Evolutionary conservation across 2,888 invertebrate species (phyloP).

Genomic region (Marasmarcha lunaedactyla): DNA sequence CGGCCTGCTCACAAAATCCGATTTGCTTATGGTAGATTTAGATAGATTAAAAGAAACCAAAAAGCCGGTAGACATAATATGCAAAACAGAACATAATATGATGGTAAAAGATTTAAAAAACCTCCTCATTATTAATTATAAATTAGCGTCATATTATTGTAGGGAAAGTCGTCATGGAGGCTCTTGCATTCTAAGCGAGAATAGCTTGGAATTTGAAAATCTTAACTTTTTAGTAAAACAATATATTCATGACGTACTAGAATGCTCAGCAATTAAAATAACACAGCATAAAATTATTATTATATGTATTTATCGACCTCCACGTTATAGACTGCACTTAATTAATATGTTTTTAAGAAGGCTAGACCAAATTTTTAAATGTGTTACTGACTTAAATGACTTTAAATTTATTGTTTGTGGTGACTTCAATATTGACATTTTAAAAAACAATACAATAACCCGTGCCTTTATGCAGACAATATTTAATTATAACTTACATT

Average conservation of each 20-base stretch:
- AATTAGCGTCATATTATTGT: not conserved
- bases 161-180: not conserved
- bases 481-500: not conserved
- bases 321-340: not conserved
- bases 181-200: not conserved
- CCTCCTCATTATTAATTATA: not conserved
- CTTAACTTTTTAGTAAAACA: not conserved
- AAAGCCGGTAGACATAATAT: not conserved
- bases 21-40: not conserved
- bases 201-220: not conserved
- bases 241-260: not conserved
- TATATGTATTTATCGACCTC: not conserved
- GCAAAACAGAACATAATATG: constrained; percentile 1
- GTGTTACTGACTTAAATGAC: not conserved
- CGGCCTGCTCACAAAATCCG: not conserved
- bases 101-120: not conserved
- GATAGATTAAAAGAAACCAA: not conserved
- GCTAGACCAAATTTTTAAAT: not conserved
- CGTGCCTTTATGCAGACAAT: not conserved
- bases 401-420: constrained; percentile 8
- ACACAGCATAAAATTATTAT: constrained; percentile 1
- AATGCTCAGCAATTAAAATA: constrained; percentile 1
- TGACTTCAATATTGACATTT: constrained; percentile 7
- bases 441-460: constrained; percentile 1
- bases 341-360: not conserved